A percentile compares a stretch with the other conserved stretches of the same genome.
Conservation (phyloP, 2,113 vertebrate genomes). For the Trochalopteron elliotii region DNA sequence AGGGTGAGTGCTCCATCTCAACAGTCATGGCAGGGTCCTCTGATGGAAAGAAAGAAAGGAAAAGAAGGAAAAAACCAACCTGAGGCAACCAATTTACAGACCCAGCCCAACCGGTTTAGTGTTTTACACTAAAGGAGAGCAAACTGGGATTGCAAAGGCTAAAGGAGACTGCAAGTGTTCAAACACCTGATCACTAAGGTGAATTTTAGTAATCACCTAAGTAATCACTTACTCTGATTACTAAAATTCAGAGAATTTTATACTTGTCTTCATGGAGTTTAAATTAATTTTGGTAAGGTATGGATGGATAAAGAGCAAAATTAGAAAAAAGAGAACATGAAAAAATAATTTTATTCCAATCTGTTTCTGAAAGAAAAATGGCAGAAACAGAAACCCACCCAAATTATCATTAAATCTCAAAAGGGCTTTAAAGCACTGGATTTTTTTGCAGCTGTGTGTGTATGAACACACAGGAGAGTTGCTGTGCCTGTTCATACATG, state of each 20-base stretch:
- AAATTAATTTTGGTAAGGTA: neutral
- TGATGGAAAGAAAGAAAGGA: neutral
- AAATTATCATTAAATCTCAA: neutral
- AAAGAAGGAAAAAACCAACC: neutral
- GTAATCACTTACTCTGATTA: no score
- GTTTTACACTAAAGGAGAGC: neutral
- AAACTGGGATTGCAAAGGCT: neutral
- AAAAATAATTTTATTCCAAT: neutral
- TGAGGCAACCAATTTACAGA: neutral
- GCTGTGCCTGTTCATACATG: neutral
- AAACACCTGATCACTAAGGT: neutral
- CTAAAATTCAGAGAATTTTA: neutral
- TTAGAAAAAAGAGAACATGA: neutral
- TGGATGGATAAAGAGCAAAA: neutral
- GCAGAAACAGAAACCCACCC: neutral
- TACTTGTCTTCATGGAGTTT: neutral
- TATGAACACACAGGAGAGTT: neutral
- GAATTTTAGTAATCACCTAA: no score
- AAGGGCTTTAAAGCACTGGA: rapidly evolving
- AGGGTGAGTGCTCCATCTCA: neutral
- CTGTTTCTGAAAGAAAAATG: neutral
- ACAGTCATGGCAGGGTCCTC: neutral
- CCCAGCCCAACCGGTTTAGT: neutral
- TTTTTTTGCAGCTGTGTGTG: neutral
- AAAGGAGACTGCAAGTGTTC: neutral